Conservation (phyloP, 30 jellyfish, hydroid and myxozoan species). For the Phacellophora camtschatica region DNA sequence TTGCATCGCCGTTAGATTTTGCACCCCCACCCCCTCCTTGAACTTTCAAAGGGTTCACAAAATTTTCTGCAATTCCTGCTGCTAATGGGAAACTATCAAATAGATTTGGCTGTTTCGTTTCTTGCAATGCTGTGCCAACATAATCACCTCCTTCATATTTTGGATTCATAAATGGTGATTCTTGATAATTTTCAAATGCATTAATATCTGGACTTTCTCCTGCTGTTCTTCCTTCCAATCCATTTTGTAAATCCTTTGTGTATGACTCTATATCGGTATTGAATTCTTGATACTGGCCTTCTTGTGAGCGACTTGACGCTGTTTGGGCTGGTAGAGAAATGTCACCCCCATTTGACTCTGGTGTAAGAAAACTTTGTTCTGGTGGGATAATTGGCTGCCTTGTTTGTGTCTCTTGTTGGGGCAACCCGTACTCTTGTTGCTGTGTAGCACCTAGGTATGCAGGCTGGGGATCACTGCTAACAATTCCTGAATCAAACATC, state of each 20-base stretch:
- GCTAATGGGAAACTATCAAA: constrained; percentile 30
- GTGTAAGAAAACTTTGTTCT: constrained; percentile 62
- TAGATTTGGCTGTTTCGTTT: constrained; percentile 20
- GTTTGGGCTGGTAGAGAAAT: constrained; percentile 1
- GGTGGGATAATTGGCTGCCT: constrained; percentile 35
- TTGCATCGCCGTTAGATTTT: background rate
- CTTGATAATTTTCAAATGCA: constrained; percentile 35
- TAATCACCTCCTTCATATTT: constrained; percentile 65
- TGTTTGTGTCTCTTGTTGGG: constrained; percentile 1
- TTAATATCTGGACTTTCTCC: constrained; percentile 7
- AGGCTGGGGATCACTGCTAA: constrained; percentile 39
- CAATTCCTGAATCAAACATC: constrained; percentile 68
- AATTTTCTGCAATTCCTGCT: constrained; percentile 49
- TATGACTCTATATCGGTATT: constrained; percentile 54
- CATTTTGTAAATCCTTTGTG: constrained; percentile 36
- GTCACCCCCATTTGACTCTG: constrained; percentile 11
- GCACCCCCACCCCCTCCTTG: background rate
- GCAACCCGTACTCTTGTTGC: constrained; percentile 16
- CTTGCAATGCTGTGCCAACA: constrained; percentile 30
- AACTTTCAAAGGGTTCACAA: constrained; percentile 21
- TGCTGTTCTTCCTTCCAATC: constrained; percentile 18
- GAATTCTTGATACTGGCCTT: constrained; percentile 28
- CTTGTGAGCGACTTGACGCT: constrained; percentile 13
- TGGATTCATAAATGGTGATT: constrained; percentile 25
- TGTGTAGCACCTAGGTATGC: constrained; percentile 6